A percentile compares a stretch with the other conserved stretches of the same genome.
Conservation (phyloP, 2,113 vertebrate genomes). For the Lontra canadensis region DNA sequence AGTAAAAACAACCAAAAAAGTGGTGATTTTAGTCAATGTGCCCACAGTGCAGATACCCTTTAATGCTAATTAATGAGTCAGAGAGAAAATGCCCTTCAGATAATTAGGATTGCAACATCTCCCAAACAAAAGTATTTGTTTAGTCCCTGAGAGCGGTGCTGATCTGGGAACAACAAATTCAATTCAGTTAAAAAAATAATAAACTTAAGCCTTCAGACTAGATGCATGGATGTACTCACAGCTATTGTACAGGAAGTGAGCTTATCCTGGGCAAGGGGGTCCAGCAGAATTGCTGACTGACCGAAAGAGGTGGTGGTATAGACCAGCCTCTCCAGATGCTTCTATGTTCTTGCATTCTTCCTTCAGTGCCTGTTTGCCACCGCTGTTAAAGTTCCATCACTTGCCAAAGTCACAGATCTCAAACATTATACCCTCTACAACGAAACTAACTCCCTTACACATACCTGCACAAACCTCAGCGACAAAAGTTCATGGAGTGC, state of each 20-base stretch:
- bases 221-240: not conserved
- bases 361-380: not conserved
- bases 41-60: not conserved
- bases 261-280: no score
- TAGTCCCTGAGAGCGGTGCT: not conserved
- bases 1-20: slow-evolving; percentile 23
- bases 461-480: not conserved
- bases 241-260: not conserved
- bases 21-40: not conserved
- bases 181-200: slow-evolving; percentile 6
- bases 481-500: not conserved
- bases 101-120: not conserved
- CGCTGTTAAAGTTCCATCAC: not conserved
- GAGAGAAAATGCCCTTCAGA: not conserved
- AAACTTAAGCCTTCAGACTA: not conserved
- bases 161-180: not conserved
- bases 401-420: not conserved
- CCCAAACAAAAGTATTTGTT: not conserved
- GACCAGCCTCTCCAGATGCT: not conserved
- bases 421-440: not conserved
- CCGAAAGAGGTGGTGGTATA: no score
- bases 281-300: not conserved
- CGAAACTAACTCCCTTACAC: not conserved
- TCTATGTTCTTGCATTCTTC: not conserved
- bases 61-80: slow-evolving; percentile 29